Evolutionary conservation across 1,140 invertebrate genomes (phyloP), one percentile per base, ranked within the genome.

Genomic region (Plectrocnemia conspersa): DNA sequence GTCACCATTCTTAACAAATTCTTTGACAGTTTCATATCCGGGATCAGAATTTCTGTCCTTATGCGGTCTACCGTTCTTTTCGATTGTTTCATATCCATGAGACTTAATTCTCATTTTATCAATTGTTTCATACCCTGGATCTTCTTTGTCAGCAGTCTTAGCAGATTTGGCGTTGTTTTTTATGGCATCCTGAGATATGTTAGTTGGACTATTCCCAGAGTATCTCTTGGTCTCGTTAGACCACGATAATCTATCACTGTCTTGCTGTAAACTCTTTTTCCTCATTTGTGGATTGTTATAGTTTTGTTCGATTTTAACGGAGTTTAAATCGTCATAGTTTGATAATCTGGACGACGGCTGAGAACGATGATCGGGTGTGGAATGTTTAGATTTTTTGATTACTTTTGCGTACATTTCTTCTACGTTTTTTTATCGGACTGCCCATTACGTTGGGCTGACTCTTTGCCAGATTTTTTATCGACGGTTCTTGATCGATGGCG

Each of bases 351-450:
- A 57, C 21, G 59, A 38, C 24, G 66, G 54, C 36, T 52, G 44
- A 46, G 63, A 40, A 11, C 52, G 52, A 54, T 48, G 21, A 23
- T 16, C 47, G 1, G 22, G 13, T 29, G 3, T 56, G 24, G 53
- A 18, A 48, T 63, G 56, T 61, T 77, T 75, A 19, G 78, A 76
- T 65, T 82, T 83, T 63, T 88, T 86, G 63, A 83, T 80, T 0
- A 91, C 88, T 74, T 91, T 92, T 0, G 89, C 89, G 66, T 91
- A 91, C 84, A 91, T 89, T 61, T 90, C 88, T 64, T 92, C 89
- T 1, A 89, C 63, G 62, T 85, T 85, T 53, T n/a, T 82, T 79
- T 2, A 79, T 78, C 1, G 77, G 76, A 64, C 77, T 79, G 48
- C 75, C 71, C 0, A 82, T 81, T 5, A 78, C 78, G n/a, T 82